phyloP scores from a whole-genome alignment of 2,888 invertebrate genomes.

The Conops quadrifasciatus region DNA sequence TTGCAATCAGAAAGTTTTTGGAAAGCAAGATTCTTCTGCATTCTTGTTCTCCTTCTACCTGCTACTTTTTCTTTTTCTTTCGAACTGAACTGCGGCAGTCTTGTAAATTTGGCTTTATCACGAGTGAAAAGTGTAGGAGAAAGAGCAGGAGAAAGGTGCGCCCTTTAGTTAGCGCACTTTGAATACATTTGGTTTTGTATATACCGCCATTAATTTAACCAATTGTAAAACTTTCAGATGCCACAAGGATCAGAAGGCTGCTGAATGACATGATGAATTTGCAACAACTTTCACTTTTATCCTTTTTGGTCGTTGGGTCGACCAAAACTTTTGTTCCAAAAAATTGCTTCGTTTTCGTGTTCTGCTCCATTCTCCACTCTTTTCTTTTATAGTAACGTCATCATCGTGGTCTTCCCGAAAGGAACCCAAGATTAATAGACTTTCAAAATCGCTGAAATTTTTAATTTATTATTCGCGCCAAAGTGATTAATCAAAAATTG shows the following conservation, averaged over 20 bases:
- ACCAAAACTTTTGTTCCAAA: too few species aligned
- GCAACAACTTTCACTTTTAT: too few species aligned
- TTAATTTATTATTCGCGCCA: constrained; percentile 64
- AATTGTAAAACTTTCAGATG: neutral
- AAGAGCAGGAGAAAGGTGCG: too few species aligned
- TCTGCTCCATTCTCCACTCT: neutral
- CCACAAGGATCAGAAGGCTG: neutral
- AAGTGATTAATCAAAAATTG: constrained; percentile 60
- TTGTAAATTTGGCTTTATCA: too few species aligned
- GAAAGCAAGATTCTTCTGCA: neutral
- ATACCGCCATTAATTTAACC: neutral
- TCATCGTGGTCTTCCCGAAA: constrained; percentile 33
- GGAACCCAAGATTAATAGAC: constrained; percentile 64
- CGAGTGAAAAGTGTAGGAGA: too few species aligned
- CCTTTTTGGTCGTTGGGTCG: too few species aligned
- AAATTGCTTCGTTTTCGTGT: too few species aligned
- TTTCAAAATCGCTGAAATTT: constrained; percentile 66
- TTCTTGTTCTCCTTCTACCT: too few species aligned
- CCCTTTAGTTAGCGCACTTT: neutral
- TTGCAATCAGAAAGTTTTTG: neutral
- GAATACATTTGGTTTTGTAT: neutral
- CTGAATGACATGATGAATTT: neutral
- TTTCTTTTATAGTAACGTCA: too few species aligned
- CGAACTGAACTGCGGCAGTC: neutral
- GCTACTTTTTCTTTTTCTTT: too few species aligned